A percentile compares a stretch with the other conserved stretches of the same genome.
Conservation (phyloP, 2,113 vertebrate genomes). For the Lampris incognitus region DNA sequence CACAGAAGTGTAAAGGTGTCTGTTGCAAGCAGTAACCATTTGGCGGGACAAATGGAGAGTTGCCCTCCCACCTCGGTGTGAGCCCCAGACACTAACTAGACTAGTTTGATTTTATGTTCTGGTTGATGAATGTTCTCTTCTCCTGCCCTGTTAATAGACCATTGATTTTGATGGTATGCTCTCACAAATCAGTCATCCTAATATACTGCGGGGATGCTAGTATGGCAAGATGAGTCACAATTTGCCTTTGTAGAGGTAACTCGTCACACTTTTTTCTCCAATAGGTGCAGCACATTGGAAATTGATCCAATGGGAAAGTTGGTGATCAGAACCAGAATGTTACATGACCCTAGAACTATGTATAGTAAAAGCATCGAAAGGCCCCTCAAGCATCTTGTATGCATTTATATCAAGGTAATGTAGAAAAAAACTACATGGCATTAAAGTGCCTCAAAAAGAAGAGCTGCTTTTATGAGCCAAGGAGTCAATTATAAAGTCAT, state of each 20-base stretch:
- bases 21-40: background rate
- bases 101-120: background rate
- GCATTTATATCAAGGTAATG: no score
- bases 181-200: background rate
- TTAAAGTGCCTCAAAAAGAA: no score
- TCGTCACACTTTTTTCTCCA: no score
- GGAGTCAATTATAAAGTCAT: no score
- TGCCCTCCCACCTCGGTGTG: background rate
- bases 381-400: no score
- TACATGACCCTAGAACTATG: no score
- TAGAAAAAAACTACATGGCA: no score
- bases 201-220: background rate
- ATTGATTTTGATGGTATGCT: background rate
- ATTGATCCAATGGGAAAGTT: background rate
- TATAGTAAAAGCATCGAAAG: no score
- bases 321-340: no score
- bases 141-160: background rate
- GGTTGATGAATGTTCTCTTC: background rate
- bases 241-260: background rate
- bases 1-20: background rate
- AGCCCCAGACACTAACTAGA: background rate
- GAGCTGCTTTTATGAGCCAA: no score
- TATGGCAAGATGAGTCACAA: background rate
- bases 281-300: background rate
- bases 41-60: background rate